phyloP scores from a whole-genome alignment of 2,797 vertebrate genomes.

The Sebastes taczanowskii region DNA sequence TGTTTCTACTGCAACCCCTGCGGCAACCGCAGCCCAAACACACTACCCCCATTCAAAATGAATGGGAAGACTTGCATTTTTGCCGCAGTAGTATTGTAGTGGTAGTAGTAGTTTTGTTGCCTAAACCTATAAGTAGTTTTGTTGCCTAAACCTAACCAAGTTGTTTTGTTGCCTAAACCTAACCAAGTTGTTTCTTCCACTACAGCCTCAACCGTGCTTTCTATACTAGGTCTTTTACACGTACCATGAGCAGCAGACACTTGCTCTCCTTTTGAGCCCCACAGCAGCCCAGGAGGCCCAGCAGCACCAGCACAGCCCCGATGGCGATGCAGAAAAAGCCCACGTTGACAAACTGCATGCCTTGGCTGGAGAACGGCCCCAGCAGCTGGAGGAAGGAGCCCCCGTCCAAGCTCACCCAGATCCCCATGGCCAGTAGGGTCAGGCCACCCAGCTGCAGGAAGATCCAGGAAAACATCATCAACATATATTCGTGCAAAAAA shows the following conservation, averaged over 20 bases:
- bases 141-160: too few relatives aligned
- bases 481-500: not conserved
- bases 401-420: constrained; percentile 87
- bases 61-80: too few relatives aligned
- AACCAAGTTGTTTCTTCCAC: not conserved
- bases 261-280: constrained; percentile 89
- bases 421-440: constrained; percentile 85
- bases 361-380: constrained; percentile 73
- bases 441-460: constrained; percentile 82
- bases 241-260: constrained; percentile 90
- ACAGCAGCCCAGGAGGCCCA: constrained; percentile 89
- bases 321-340: constrained; percentile 87
- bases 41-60: not conserved
- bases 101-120: not conserved
- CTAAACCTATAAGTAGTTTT: too few relatives aligned
- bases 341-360: constrained; percentile 84
- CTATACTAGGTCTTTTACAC: not conserved
- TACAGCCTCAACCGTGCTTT: not conserved
- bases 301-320: constrained; percentile 81
- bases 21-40: not conserved
- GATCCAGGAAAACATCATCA: not conserved
- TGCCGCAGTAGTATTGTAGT: not conserved
- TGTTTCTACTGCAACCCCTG: not conserved
- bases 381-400: constrained; percentile 82
- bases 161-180: too few relatives aligned